Percentiles rank a stretch among this genome's conserved stretches.
phyloP scores from a whole-genome alignment of 2,888 invertebrate genomes.

The Eupeodes latifasciatus region DNA sequence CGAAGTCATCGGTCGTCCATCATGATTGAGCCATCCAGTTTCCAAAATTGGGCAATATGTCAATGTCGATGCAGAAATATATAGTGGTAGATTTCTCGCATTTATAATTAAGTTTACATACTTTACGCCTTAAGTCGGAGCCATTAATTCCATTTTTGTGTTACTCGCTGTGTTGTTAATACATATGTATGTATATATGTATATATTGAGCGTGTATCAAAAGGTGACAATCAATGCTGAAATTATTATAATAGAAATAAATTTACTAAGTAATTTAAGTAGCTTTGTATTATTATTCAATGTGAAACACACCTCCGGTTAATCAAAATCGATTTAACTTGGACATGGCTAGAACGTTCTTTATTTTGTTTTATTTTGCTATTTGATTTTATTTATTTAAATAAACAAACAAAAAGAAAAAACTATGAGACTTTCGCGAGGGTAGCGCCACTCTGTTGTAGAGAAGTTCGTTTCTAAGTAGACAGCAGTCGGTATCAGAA shows the following conservation, averaged over 20 bases:
- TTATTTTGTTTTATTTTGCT: not conserved
- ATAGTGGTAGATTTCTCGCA: slow-evolving; percentile 62
- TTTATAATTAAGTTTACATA: slow-evolving; percentile 62
- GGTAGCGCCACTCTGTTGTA: slow-evolving; percentile 47
- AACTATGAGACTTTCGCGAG: slow-evolving; percentile 11
- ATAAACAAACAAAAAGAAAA: slow-evolving; percentile 7
- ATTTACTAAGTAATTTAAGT: slow-evolving; percentile 37
- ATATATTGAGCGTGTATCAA: not conserved
- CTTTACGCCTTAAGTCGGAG: slow-evolving; percentile 43
- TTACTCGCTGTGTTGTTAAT: not conserved
- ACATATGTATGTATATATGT: too few relatives aligned
- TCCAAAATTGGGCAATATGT: slow-evolving; percentile 65
- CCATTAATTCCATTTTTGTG: slow-evolving; percentile 54
- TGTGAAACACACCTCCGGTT: slow-evolving; percentile 61
- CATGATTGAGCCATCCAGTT: slow-evolving; percentile 53
- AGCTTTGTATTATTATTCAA: slow-evolving; percentile 43
- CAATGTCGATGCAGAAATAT: slow-evolving; percentile 57
- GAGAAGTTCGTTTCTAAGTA: slow-evolving; percentile 8
- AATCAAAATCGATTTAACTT: slow-evolving; percentile 50
- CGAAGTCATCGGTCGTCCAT: slow-evolving; percentile 47
- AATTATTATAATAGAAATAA: slow-evolving; percentile 23
- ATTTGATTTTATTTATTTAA: not conserved
- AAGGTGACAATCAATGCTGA: slow-evolving; percentile 31
- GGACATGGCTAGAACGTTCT: slow-evolving; percentile 39
- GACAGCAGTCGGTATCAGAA: not conserved